Evolutionary conservation across 2,113 vertebrate species (phyloP), one percentile per base, ranked within the genome.

Genomic region (Lamprotornis superbus): DNA sequence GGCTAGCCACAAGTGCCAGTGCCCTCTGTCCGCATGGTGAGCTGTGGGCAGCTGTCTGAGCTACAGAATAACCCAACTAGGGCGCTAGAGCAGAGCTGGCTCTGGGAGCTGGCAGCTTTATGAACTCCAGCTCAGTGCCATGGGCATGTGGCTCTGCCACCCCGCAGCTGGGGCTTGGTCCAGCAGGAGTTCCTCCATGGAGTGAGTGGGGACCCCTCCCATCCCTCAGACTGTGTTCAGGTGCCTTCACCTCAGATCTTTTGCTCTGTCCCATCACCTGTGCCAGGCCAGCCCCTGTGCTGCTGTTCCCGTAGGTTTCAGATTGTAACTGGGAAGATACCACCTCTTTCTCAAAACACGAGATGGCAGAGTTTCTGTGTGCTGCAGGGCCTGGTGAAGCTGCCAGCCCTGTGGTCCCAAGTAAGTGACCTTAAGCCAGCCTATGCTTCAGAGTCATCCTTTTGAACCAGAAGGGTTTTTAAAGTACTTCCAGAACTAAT

Each of bases 241-340:
- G 17, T 50, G 39, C 23, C 52, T 67, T 47, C 11, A 2, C 9
- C n/a, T 21, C 3, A 0, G 12, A 27, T 0, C 0, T 0, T 27
- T 53, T 35, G 28, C 63, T 57, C 53, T 64, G 28, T 49, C 13
- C 31, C 30, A 5, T 31, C 30, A 6, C 15, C 46, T 23, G 49
- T 11, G 35, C 35, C 49, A 21, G 37, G 11, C 59, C 49, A 20
- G 46, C 42, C 61, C 76, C 35, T 0, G 5, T 0, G 0, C n/a
- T 57, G 53, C 50, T 0, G 0, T 52, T 84, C 25, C 50, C 9
- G 5, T 8, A 15, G 15, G 17, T 33, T 19, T 60, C 68, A 23
- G 15, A 5, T 25, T 67, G 46, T 53, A 19, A 8, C 7, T 22
- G 28, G 31, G 28, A 21, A 71, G 63, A 20, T 47, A 31, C 7